phyloP scores from a whole-genome alignment of 2,888 invertebrate genomes.

The Eristalis pertinax region DNA sequence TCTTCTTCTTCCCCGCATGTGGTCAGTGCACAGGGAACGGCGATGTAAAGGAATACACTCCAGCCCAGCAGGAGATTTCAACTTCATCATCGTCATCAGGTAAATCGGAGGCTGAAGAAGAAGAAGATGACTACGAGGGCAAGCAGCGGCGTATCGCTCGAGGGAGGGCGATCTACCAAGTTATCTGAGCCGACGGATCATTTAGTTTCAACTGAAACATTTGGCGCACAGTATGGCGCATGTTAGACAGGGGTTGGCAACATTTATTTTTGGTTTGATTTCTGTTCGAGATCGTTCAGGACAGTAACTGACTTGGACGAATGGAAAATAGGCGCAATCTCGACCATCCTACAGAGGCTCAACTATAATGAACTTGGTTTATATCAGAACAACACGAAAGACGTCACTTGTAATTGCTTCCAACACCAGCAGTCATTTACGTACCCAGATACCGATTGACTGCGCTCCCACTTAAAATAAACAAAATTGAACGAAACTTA shows the following conservation, averaged over 20 bases:
- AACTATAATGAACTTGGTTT: too few species aligned
- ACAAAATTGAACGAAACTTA: too few species aligned
- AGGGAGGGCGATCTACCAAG: constrained; percentile 36
- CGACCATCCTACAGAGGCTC: too few species aligned
- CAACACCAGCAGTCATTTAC: too few species aligned
- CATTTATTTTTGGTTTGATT: not conserved
- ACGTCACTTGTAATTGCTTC: too few species aligned
- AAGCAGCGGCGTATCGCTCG: not conserved
- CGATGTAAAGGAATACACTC: constrained; percentile 43
- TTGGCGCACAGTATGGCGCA: constrained; percentile 68
- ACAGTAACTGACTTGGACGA: not conserved
- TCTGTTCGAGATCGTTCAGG: too few species aligned
- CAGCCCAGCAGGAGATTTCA: constrained; percentile 65
- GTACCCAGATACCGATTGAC: too few species aligned
- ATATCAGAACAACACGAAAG: too few species aligned
- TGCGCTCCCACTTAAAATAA: too few species aligned
- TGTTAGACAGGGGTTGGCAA: constrained; percentile 27
- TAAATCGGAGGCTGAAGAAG: constrained; percentile 20
- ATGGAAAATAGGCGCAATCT: not conserved
- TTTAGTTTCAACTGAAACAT: constrained; percentile 55
- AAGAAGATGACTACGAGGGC: not conserved
- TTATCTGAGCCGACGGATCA: constrained; percentile 53
- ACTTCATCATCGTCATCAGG: constrained; percentile 63
- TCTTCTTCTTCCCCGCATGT: constrained; percentile 51
- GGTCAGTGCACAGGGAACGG: constrained; percentile 38